Evolutionary conservation across 1,140 invertebrate species (phyloP).

Genomic region (Drosophila bocki): DNA sequence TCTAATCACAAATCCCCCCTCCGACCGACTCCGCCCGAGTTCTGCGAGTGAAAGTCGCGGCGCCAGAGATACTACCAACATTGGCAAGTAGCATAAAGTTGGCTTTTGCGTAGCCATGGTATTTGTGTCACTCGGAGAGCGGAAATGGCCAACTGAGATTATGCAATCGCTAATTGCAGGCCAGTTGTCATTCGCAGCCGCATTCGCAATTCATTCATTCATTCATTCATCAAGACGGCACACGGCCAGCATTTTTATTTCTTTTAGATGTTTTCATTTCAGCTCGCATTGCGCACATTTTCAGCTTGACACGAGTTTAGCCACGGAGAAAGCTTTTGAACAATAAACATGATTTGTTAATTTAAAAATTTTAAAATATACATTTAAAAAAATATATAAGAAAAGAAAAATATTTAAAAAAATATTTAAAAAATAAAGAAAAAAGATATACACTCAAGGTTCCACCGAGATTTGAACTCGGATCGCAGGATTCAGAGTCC

Average conservation of each 20-base stretch:
- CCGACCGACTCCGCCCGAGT: not conserved
- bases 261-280: slow-evolving; percentile 19
- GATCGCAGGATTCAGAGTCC: slow-evolving; percentile 95
- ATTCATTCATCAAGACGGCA: slow-evolving; percentile 32
- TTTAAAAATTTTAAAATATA: not conserved
- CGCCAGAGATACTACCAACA: slow-evolving; percentile 7
- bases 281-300: slow-evolving; percentile 20
- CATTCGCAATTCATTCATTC: slow-evolving; percentile 6
- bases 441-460: not conserved
- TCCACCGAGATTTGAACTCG: slow-evolving; percentile 86
- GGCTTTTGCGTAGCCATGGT: slow-evolving; percentile 13
- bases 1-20: slow-evolving; percentile 5
- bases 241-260: slow-evolving; percentile 17
- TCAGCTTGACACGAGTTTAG: slow-evolving; percentile 23
- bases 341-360: not conserved
- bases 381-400: not conserved
- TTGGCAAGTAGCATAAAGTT: slow-evolving; percentile 1
- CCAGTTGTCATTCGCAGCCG: slow-evolving; percentile 25
- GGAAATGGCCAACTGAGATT: slow-evolving; percentile 51
- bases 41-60: slow-evolving; percentile 36
- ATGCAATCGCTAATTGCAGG: slow-evolving; percentile 53
- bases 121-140: slow-evolving; percentile 47
- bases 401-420: not conserved
- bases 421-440: not conserved
- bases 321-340: slow-evolving; percentile 21